Evolutionary conservation across 2,113 vertebrate genomes (phyloP), one percentile per base, ranked within the genome.

Genomic region (Anolis sagrei): DNA sequence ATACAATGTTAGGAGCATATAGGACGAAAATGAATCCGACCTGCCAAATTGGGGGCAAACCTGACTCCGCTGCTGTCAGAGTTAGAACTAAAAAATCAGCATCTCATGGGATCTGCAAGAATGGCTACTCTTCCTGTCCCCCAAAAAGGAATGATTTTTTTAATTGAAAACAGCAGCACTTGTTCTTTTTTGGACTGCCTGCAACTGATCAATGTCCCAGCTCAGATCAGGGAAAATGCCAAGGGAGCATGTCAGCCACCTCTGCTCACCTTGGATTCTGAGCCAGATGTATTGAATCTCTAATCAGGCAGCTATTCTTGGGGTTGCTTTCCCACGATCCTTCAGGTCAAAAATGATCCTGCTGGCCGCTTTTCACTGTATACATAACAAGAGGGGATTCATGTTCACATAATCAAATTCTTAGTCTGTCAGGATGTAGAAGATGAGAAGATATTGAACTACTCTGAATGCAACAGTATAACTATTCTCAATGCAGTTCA

Each of bases 221-320:
- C 74, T 85, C 68, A 54, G 81, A 75, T 21, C 36, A 82, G 23
- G 23, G 36, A 77, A 62, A 39, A 54, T 9, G 58, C 23, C 7
- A 70, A 69, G 48, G 4, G 49, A 21, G 16, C 13, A 79, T 84
- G 29, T 78, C 68, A 74, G 51, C 19, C 1, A 0, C 4, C 14
- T 84, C 54, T 64, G 16, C 25, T 25, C 73, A 39, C 25, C 4
- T 13, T 0, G 2, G 32, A 19, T 3, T 0, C 0, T 68, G 29
- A 19, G 84, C 29, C 2, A 76, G 79, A 76, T 82, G 16, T 62
- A 1, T 29, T 80, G 19, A 51, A 13, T 32, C 54, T 5, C 54
- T 32, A 69, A 64, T 0, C 11, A 61, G 14, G 64, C 34, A 82
- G 32, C n/a, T 29, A 32, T n/a, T 76, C n/a, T 36, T 9, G n/a